Percentiles rank a stretch among this genome's conserved stretches.
Conservation (phyloP, 2,113 vertebrate species). For the Heterocephalus glaber region DNA sequence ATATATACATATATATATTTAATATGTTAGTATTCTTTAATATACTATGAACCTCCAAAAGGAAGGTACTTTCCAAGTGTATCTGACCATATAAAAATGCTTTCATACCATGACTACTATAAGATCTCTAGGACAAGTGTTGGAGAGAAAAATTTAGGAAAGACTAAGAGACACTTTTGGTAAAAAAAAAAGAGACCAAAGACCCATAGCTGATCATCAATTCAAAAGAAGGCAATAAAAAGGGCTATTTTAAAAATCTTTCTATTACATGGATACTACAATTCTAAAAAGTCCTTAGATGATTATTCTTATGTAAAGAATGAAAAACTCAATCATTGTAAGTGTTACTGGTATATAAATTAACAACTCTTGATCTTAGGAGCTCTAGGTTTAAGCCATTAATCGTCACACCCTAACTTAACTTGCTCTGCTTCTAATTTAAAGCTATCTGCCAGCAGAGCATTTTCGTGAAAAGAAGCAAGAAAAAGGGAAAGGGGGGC, state of each 20-base stretch:
- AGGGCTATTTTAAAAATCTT: not conserved
- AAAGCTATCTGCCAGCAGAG: constrained; percentile 1
- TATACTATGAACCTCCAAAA: constrained; percentile 8
- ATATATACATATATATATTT: no score
- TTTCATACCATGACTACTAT: not conserved
- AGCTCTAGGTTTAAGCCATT: not conserved
- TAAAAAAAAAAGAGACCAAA: not conserved
- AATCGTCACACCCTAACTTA: constrained; percentile 6
- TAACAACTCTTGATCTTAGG: not conserved
- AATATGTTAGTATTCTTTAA: constrained; percentile 14
- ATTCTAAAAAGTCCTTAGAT: constrained; percentile 18
- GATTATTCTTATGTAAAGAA: not conserved
- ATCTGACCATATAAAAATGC: constrained; percentile 31
- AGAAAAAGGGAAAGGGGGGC: not conserved
- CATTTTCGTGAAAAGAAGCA: constrained; percentile 15
- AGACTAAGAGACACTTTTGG: not conserved
- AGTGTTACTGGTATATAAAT: not conserved
- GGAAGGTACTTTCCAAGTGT: constrained; percentile 33
- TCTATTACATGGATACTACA: constrained; percentile 11
- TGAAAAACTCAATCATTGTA: constrained; percentile 34
- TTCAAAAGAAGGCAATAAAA: constrained; percentile 61
- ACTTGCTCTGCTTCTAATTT: constrained; percentile 7
- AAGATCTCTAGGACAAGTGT: not conserved
- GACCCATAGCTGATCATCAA: not conserved
- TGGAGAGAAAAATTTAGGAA: constrained; percentile 44